Conservation (phyloP, 2,797 vertebrate species). For the Erpetoichthys calabaricus region DNA sequence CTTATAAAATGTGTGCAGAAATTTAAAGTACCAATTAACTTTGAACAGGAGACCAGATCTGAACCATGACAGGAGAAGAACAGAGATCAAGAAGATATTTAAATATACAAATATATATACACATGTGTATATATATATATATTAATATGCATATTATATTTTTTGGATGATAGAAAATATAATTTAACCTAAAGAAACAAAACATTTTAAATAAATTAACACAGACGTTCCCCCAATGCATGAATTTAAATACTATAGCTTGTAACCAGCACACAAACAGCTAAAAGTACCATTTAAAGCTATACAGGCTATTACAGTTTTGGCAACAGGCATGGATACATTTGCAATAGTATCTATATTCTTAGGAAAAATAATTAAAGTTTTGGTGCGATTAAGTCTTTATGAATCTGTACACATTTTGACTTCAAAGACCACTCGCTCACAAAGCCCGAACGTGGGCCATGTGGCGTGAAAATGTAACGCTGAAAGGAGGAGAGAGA, state of each 20-base stretch:
- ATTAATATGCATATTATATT: too few species aligned
- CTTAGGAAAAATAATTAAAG: conserved; percentile 24
- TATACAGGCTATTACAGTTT: conserved; percentile 36
- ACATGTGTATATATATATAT: too few species aligned
- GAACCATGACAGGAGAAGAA: conserved; percentile 56
- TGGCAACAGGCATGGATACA: conserved; percentile 41
- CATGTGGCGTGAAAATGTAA: conserved; percentile 31
- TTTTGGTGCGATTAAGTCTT: conserved; percentile 32
- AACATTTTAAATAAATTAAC: conserved; percentile 63
- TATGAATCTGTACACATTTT: background rate
- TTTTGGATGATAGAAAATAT: conserved; percentile 35
- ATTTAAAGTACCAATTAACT: conserved; percentile 7
- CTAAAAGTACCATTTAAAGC: conserved; percentile 50
- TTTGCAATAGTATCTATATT: conserved; percentile 29
- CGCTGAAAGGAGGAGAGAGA: conserved; percentile 32
- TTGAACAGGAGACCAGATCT: conserved; percentile 36
- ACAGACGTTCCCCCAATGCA: conserved; percentile 57
- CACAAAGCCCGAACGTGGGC: conserved; percentile 6
- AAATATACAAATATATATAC: background rate
- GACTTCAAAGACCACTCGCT: background rate
- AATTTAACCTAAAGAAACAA: conserved; percentile 58
- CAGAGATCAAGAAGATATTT: conserved; percentile 28
- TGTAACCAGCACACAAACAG: conserved; percentile 44
- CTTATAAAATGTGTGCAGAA: conserved; percentile 8
- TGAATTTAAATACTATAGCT: conserved; percentile 45